Percentiles rank a stretch among this genome's conserved stretches.
These are phyloP conservation scores for Tubulanus polymorphus DNA, from an alignment of 2,888 invertebrate genomes.

Conservation along the genomic window DNA sequence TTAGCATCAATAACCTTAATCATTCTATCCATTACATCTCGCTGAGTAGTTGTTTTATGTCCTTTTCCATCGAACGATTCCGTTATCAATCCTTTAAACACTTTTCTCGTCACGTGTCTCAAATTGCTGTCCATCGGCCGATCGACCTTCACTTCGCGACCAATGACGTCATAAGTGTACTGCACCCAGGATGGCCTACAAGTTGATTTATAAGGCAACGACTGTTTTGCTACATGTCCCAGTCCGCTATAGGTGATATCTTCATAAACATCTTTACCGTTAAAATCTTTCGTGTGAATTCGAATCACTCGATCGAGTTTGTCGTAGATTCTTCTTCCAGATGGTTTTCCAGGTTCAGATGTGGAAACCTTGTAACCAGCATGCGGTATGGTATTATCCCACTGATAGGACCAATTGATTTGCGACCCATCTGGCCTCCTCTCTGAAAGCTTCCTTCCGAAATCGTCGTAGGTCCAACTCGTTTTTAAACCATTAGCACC, in stretches of 20 bases:
- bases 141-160: slow-evolving; percentile 5
- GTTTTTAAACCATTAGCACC: slow-evolving; percentile 9
- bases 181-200: not conserved
- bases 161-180: slow-evolving; percentile 11
- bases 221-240: slow-evolving; percentile 10
- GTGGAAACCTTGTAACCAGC: slow-evolving; percentile 10
- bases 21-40: slow-evolving; percentile 7
- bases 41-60: not conserved
- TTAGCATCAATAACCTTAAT: slow-evolving; percentile 8
- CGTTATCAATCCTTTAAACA: not conserved
- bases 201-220: slow-evolving; percentile 9
- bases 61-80: not conserved
- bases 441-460: slow-evolving; percentile 7
- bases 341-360: slow-evolving; percentile 4
- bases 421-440: slow-evolving; percentile 6
- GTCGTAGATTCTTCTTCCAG: slow-evolving; percentile 1
- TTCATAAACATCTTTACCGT: slow-evolving; percentile 4
- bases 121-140: slow-evolving; percentile 2
- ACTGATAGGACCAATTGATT: slow-evolving; percentile 6
- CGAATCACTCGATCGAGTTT: slow-evolving; percentile 5
- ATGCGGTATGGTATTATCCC: slow-evolving; percentile 1
- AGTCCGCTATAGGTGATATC: slow-evolving; percentile 6
- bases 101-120: not conserved
- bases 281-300: slow-evolving; percentile 7
- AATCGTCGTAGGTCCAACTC: slow-evolving; percentile 5